Evolutionary conservation across 2,888 invertebrate genomes (phyloP), one percentile per base, ranked within the genome.

Genomic region (Lasioglossum vierecki): DNA sequence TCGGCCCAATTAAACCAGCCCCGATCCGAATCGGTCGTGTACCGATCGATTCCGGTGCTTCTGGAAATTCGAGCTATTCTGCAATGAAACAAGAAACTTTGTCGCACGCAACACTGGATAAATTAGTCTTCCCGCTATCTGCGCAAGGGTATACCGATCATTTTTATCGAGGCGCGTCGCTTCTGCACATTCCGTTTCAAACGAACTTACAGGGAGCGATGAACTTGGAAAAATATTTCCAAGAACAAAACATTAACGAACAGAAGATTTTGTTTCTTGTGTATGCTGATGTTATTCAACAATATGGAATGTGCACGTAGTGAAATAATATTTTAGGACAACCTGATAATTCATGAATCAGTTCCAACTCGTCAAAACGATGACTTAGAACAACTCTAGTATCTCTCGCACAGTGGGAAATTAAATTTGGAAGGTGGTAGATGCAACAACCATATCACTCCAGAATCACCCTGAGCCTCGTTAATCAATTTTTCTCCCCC

Each of bases 1-100:
- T 84, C 84, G 88, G 84, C 35, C 90, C 88, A 90, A 91, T 90
- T 90, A 90, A 90, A 88, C 88, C 76, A 18, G 81, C 41, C 89
- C 77, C 83, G 80, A 87, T 82, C 81, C 84, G 72, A 79, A 85
- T 89, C 90, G 85, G 6, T 66, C 82, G 84, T 68, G 76, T 72
- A 79, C 66, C 83, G 80, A 75, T 85, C 82, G 84, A 68, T 63
- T 60, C 5, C 26, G 60, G 2, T 13, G 60, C 60, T 26, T 5
- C 26, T 26, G 26, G 60, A 60, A 60, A 60, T 44, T 4, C 49
- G 8, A 5, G n/a, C 26, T 5, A 41, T 5, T 8, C 46, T 57
- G 4, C 15, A 39, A 26, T 70, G 83, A 77, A 80, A 60, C 63
- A 63, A 68, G 13, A 35, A 18, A 66, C 53, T 53, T 53, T 53